Evolutionary conservation across 1,140 invertebrate genomes (phyloP).

Genomic region (Dendroctonus valens): DNA sequence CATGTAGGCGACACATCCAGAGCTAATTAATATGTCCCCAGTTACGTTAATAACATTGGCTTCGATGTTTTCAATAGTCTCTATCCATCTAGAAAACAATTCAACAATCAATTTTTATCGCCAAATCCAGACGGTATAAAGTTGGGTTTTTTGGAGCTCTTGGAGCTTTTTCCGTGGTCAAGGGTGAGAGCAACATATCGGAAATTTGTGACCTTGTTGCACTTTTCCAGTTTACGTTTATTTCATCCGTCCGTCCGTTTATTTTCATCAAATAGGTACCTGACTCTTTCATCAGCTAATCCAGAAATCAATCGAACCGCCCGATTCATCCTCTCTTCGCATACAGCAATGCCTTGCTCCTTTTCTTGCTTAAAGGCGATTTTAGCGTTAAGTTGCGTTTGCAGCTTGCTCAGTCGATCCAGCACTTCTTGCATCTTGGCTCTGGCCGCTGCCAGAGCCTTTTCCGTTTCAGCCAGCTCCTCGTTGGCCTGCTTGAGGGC

Average conservation of each 20-base stretch:
- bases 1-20: constrained; percentile 69
- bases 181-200: not conserved
- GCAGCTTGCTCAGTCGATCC: constrained; percentile 63
- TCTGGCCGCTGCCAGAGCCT: constrained; percentile 58
- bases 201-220: not conserved
- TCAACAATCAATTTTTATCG: not conserved
- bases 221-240: not conserved
- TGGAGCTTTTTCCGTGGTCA: too few relatives aligned
- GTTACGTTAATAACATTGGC: constrained; percentile 63
- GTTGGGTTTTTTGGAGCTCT: too few relatives aligned
- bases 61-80: constrained; percentile 63
- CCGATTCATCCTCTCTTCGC: constrained; percentile 72
- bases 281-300: constrained; percentile 54
- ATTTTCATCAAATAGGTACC: too few relatives aligned
- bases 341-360: constrained; percentile 73
- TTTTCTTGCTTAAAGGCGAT: constrained; percentile 65
- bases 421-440: constrained; percentile 59
- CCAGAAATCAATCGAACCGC: constrained; percentile 68
- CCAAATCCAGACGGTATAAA: not conserved
- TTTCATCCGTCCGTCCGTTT: too few relatives aligned
- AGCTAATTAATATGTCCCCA: constrained; percentile 59
- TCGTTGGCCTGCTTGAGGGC: constrained; percentile 60
- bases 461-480: constrained; percentile 63
- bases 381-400: constrained; percentile 62
- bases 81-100: constrained; percentile 56